phyloP scores from a whole-genome alignment of 2,797 vertebrate species.

The Chelidonichthys spinosus region DNA sequence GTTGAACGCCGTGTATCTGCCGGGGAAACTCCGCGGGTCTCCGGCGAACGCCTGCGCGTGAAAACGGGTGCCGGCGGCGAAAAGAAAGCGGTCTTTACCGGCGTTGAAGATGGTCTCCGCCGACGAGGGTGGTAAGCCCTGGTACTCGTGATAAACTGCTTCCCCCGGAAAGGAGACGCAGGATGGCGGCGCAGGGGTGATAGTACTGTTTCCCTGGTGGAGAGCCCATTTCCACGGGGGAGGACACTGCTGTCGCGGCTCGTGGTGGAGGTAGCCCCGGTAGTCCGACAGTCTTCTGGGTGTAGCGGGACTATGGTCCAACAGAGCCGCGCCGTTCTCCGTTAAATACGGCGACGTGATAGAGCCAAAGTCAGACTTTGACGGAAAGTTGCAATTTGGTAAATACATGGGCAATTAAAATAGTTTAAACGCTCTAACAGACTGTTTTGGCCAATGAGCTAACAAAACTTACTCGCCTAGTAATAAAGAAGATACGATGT shows the following conservation, averaged over 20 bases:
- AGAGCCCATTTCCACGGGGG: constrained; percentile 50
- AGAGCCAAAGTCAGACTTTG: constrained; percentile 47
- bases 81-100: constrained; percentile 10
- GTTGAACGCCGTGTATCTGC: constrained; percentile 7
- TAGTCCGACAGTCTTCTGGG: constrained; percentile 23
- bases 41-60: constrained; percentile 4
- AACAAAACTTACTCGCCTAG: background rate
- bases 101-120: background rate
- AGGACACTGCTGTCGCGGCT: constrained; percentile 28
- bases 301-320: constrained; percentile 23
- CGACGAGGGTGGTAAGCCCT: background rate
- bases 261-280: constrained; percentile 24
- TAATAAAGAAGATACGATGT: no score
- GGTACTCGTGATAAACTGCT: constrained; percentile 1
- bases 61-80: background rate
- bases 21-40: constrained; percentile 22
- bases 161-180: constrained; percentile 31
- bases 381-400: constrained; percentile 41
- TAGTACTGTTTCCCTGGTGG: constrained; percentile 21
- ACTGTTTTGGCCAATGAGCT: no score
- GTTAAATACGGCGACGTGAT: constrained; percentile 17
- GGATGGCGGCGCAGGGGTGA: background rate
- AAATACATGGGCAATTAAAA: constrained; percentile 54
- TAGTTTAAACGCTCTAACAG: background rate
- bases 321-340: constrained; percentile 12